Base-by-base conservation (phyloP, 2,113 vertebrate genomes). In the Elgaria multicarinata region DNA sequence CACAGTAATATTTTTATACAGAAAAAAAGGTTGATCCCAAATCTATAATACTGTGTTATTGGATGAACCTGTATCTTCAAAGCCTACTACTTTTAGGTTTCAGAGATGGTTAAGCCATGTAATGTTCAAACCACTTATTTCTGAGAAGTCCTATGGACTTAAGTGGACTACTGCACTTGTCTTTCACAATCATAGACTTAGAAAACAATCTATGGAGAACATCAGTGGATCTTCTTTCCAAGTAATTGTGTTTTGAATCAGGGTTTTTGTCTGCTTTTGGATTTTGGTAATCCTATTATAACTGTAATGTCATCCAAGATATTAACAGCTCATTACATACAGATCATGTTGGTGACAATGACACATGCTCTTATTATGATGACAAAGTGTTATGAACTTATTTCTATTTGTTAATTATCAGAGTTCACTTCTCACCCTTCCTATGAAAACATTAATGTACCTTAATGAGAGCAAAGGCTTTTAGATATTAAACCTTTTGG, bases 401-500 rank as follows among this genome's bases (percentile, higher is more conserved):
- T 74, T 85, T 79, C 53, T 85, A 20, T 55, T 85, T 85, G 14
- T 55, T 85, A 72, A 85, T 85, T 50, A 72, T 39, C 50, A 74
- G 46, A 6, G 44, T 36, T 74, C 28, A 36, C 69, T 69, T 50
- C 72, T 85, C 46, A 24, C 8, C 76, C 46, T 55, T 85, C 46
- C 67, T 85, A 36, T 36, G 46, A 36, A 85, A 85, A 53, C 22
- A 74, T 36, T 85, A 72, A 72, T 18, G 28, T 50, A 31, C 76
- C 44, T 33, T 53, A 78, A 50, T 53, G 26, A 78, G 44, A 31
- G 46, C 44, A 78, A 31, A 78, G 46, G 44, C 31, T 78, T 13
- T 50, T 50, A 78, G 28, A 53, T 78, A 78, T 78, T 31, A 78
- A 78, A 50, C 76, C 44, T 78, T 78, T 46, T 78, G 44, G 53